Conservation (phyloP, 2,888 invertebrate genomes). For the Meiosimyza platycephala region DNA sequence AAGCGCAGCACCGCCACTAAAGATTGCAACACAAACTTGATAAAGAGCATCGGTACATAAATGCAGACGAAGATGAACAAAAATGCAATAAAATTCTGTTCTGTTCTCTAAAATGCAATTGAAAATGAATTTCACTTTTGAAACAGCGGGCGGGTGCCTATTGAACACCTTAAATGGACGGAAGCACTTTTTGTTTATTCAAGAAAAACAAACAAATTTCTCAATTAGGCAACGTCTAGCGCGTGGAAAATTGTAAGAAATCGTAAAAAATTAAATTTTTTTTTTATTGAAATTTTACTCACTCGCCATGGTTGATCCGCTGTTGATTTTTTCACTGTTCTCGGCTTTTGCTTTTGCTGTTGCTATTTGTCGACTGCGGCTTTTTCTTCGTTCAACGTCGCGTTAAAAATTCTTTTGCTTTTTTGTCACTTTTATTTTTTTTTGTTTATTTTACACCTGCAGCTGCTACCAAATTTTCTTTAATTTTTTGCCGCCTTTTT, state of each 20-base stretch:
- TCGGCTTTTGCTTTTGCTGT: conserved; percentile 40
- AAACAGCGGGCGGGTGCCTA: background rate
- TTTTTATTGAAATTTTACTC: conserved; percentile 49
- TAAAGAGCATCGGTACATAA: too few relatives aligned
- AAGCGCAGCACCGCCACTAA: too few relatives aligned
- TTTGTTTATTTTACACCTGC: conserved; percentile 26
- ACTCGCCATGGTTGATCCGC: conserved; percentile 56
- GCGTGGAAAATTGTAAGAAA: background rate
- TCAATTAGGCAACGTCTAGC: conserved; percentile 37
- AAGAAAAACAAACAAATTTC: conserved; percentile 38
- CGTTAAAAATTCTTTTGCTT: conserved; percentile 37
- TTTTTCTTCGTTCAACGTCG: conserved; percentile 30
- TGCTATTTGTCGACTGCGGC: conserved; percentile 33
- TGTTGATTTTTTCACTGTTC: conserved; percentile 44
- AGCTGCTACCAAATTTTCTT: conserved; percentile 35
- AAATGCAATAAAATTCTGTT: conserved; percentile 12
- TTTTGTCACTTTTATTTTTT: conserved; percentile 29
- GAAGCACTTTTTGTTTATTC: conserved; percentile 34
- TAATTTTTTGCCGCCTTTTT: background rate
- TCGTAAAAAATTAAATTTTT: background rate
- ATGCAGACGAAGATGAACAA: background rate
- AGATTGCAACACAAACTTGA: too few relatives aligned
- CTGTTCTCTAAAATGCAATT: background rate
- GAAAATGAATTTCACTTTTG: background rate
- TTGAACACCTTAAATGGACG: too few relatives aligned